phyloP scores from a whole-genome alignment of 2,113 vertebrate species.

The Stercorarius parasiticus region DNA sequence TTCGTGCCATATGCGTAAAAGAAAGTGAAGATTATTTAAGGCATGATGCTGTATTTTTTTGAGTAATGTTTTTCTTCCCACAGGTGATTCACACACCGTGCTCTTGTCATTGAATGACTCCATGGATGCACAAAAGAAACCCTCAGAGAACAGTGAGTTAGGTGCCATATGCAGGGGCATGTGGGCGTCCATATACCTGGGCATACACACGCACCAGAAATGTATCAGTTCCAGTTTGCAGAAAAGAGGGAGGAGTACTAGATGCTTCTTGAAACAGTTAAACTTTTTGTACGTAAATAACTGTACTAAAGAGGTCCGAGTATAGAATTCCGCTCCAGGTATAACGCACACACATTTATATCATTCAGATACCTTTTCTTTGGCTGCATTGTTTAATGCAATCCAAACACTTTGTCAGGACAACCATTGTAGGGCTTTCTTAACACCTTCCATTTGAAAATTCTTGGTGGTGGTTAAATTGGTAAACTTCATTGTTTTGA shows the following conservation, averaged over 20 bases:
- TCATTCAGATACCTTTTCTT: not conserved
- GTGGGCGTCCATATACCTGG: not conserved
- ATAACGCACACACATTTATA: fast-evolving
- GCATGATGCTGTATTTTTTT: not conserved
- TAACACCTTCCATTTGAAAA: not conserved
- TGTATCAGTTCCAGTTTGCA: not conserved
- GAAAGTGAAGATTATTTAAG: not conserved
- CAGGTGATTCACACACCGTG: not conserved
- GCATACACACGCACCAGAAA: not conserved
- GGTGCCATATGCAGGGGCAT: not conserved
- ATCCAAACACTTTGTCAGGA: not conserved
- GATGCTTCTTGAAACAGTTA: not conserved
- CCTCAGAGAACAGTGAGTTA: not conserved
- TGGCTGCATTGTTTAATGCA: not conserved
- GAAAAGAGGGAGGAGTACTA: not conserved
- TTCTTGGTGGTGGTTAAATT: not conserved
- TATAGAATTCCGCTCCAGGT: not conserved
- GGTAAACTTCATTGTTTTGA: not conserved
- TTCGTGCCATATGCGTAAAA: not conserved
- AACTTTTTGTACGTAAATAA: not conserved
- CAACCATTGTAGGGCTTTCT: not conserved
- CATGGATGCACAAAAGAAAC: fast-evolving
- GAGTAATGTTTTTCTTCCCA: not conserved
- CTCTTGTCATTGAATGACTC: not conserved
- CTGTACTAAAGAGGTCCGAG: not conserved